A percentile compares a stretch with the other conserved stretches of the same genome.
Conservation (phyloP, 2,888 invertebrate species). For the Nemurella pictetii region DNA sequence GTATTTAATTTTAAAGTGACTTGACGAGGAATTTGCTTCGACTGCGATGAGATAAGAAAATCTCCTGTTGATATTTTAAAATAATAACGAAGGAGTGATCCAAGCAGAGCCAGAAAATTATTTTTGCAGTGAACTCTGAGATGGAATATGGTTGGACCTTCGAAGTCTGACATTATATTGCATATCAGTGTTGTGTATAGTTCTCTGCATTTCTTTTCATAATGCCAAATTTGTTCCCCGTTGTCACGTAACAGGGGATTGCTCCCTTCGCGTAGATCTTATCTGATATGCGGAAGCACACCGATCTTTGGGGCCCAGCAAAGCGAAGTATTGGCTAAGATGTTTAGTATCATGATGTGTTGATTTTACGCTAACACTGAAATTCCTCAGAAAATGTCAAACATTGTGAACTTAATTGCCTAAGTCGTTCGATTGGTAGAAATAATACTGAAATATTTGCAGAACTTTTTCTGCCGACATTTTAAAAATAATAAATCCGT, state of each 20-base stretch:
- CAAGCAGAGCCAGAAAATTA: neutral
- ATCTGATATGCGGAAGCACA: too few relatives aligned
- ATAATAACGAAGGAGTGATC: neutral
- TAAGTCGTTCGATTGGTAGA: constrained; percentile 42
- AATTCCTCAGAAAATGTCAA: constrained; percentile 14
- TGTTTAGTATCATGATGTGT: neutral
- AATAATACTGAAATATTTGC: constrained; percentile 24
- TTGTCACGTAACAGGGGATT: neutral
- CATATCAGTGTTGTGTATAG: neutral
- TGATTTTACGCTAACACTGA: constrained; percentile 12
- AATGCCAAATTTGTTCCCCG: neutral
- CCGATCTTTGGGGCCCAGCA: neutral
- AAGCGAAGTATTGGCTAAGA: neutral
- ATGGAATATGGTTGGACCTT: neutral
- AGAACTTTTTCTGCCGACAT: constrained; percentile 28
- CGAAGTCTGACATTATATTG: neutral
- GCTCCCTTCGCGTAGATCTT: neutral
- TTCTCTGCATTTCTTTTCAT: neutral
- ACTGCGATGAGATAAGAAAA: neutral
- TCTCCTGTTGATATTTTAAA: neutral
- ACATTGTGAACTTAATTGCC: constrained; percentile 32
- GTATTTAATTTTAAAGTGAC: neutral
- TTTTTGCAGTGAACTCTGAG: neutral
- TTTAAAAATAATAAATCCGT: constrained; percentile 16
- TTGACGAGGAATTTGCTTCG: neutral